Base-by-base conservation (phyloP, 2,797 vertebrate genomes). In the Intellagama lesueurii region DNA sequence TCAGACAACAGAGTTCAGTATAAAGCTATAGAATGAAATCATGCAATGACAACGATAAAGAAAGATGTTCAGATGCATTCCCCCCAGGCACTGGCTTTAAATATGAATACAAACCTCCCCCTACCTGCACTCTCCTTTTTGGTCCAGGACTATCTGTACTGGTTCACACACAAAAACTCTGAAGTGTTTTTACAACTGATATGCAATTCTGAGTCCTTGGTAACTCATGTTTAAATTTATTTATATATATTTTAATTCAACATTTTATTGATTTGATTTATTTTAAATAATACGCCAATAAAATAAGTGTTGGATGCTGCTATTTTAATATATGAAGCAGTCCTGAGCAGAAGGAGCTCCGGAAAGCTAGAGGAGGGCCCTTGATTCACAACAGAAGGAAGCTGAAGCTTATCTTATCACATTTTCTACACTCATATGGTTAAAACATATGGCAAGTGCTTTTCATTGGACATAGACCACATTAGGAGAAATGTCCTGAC, bases 371-470 rank as follows among this genome's bases (percentile, higher is more conserved):
- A 26, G n/a, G 17, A 66, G 32, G 32, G 22, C 32, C 32, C 80
- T 81, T 35, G 22, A 5, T 66, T 66, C 56, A 35, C 35, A 32
- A 81, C 80, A 64, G 80, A 81, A 69, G 81, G 66, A 83, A 19
- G 64, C 17, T 47, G 28, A 69, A 28, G 16, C 28, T 70, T 83
- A 68, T 83, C 40, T 64, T 70, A 70, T 69, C 81, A 69, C 28
- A 47, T 17, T 83, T 82, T 82, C 64, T 44, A 68, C 40, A 82
- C 26, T 82, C 35, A 30, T 47, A 82, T 82, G 81, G 81, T 82
- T 7, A 16, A 68, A 82, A 56, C 78, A 80, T 80, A 80, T 80
- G 78, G 78, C 17, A 80, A 56, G 49, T n/a, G 30, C 17, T 66
- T 82, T 83, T 68, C 66, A 83, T n/a, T 83, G 35, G 35, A 4